Evolutionary conservation across 2,888 invertebrate species (phyloP).

Genomic region (Synergus gifuensis): DNA sequence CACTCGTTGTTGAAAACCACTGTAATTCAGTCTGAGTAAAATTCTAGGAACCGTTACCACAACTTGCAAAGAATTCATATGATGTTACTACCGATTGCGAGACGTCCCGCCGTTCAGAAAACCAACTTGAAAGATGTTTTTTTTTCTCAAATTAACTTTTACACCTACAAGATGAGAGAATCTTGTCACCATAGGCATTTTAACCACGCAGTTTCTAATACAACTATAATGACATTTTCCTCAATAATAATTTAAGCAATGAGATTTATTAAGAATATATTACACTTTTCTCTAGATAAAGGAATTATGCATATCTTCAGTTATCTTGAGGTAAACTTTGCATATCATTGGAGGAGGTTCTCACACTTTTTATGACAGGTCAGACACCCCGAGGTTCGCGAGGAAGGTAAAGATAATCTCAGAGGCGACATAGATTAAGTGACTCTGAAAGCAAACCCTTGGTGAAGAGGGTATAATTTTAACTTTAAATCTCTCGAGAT

Average conservation of each 20-base stretch:
- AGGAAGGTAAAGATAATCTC: conserved; percentile 33
- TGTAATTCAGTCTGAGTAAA: conserved; percentile 49
- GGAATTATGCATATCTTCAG: neutral
- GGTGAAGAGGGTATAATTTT: conserved; percentile 33
- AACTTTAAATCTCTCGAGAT: conserved; percentile 25
- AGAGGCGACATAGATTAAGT: conserved; percentile 33
- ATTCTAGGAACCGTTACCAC: conserved; percentile 37
- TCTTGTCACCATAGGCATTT: neutral
- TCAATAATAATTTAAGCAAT: neutral
- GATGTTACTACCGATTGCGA: conserved; percentile 38
- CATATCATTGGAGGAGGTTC: neutral
- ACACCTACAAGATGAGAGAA: neutral
- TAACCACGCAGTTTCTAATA: neutral
- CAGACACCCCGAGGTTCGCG: conserved; percentile 29
- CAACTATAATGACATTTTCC: neutral
- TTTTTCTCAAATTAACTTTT: neutral
- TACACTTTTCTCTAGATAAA: neutral
- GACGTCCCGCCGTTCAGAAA: conserved; percentile 19
- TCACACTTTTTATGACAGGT: conserved; percentile 38
- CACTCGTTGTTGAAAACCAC: conserved; percentile 57
- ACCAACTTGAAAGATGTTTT: neutral
- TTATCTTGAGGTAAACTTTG: conserved; percentile 25
- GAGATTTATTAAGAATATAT: neutral
- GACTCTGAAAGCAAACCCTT: conserved; percentile 35
- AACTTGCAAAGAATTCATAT: conserved; percentile 30